Base-by-base conservation (phyloP, 1,140 invertebrate species). In the Ostrea edulis region DNA sequence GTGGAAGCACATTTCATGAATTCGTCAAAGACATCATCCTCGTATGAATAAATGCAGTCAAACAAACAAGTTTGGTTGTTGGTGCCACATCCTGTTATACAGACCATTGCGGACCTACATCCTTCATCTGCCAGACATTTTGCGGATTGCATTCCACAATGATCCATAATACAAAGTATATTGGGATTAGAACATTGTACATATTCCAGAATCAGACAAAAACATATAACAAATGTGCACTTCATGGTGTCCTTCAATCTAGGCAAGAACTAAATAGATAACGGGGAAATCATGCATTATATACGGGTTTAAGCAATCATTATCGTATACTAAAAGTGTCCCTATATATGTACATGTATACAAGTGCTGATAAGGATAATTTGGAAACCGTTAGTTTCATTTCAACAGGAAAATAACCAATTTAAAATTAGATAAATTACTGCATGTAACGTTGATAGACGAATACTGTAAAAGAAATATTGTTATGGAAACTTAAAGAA, bases 1-100 rank as follows among this genome's bases (percentile, higher is more conserved):
- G 87, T 87, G 8, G 88, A 88, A 5, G 88, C 85, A 86, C 91
- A 91, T 82, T 90, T 90, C 89, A 90, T 91, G 20, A 91, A 89
- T 44, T 65, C 62, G 53, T 91, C 91, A 86, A 90, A 91, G 20
- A 87, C 82, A 22, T 85, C 88, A 58, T 91, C 86, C 58, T 90
- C 91, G 54, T 91, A 89, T 0, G 89, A 90, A 58, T 90, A 90
- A 14, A 91, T 51, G 82, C 91, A 91, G 25, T 88, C 84, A 82
- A 87, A 91, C 87, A 89, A 83, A 53, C 91, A 91, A 2, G 87
- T 91, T 20, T 90, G 87, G 82, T 91, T 91, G 22, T 85, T 77
- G 17, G 62, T 52, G 54, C 87, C 91, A 77, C 91, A 91, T 7
- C 84, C 65, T 22, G 86, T 86, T 20, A 89, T 84, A 71, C 91